Evolutionary conservation across 2,113 vertebrate species (phyloP).

Genomic region (Phylloscopus trochilus): DNA sequence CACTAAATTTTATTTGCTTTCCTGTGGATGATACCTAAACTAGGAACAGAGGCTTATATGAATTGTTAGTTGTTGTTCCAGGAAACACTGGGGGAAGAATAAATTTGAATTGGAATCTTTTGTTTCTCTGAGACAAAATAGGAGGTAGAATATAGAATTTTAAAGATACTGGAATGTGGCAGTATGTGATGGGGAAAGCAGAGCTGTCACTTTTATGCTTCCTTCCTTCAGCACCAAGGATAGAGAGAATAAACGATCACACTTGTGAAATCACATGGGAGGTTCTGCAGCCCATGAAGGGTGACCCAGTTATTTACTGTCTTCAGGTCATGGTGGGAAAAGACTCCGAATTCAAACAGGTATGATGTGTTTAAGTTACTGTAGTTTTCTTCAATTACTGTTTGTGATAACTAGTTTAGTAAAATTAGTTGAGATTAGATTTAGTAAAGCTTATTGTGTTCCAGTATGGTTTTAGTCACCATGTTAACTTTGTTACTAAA

Average conservation of each 20-base stretch:
- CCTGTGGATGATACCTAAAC: neutral
- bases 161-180: neutral
- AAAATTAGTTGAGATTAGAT: neutral
- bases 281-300: conserved; percentile 88
- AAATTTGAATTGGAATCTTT: neutral
- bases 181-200: neutral
- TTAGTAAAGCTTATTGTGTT: neutral
- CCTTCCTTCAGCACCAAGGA: conserved; percentile 80
- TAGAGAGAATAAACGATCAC: conserved; percentile 90
- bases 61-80: neutral
- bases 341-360: conserved; percentile 97
- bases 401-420: neutral
- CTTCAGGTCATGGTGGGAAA: conserved; percentile 92
- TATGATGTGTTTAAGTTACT: conserved; percentile 46
- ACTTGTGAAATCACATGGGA: conserved; percentile 93
- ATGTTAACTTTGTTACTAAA: neutral
- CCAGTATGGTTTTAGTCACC: neutral
- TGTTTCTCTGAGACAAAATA: neutral
- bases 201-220: neutral
- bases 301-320: conserved; percentile 90
- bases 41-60: neutral
- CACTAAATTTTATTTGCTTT: neutral
- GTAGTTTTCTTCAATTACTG: neutral
- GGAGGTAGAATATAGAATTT: neutral
- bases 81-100: neutral